Conservation (phyloP, 2,888 invertebrate species). For the Caenorhabditis sp. region DNA sequence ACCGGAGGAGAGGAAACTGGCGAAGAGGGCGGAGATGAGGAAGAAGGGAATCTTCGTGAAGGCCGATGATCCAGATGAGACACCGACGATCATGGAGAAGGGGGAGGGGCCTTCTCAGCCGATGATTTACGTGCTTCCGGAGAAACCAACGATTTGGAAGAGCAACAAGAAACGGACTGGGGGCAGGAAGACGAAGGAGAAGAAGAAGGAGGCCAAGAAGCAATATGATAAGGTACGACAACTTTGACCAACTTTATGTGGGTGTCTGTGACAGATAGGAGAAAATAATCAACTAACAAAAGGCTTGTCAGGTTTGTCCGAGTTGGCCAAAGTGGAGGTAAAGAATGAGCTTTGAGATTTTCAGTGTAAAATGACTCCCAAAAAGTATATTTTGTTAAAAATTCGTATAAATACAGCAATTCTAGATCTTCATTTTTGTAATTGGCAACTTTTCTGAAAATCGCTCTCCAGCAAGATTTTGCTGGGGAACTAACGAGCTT, state of each 20-base stretch:
- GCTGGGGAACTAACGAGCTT: no score
- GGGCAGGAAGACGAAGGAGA: constrained; percentile 21
- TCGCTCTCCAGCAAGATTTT: no score
- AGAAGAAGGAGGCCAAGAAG: constrained; percentile 24
- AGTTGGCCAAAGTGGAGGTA: no score
- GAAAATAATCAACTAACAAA: no score
- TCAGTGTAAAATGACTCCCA: no score
- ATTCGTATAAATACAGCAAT: no score
- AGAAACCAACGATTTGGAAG: constrained; percentile 54
- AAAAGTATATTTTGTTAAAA: no score
- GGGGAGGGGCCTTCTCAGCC: constrained; percentile 26
- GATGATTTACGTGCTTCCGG: constrained; percentile 40
- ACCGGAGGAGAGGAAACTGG: constrained; percentile 61
- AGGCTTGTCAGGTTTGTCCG: no score
- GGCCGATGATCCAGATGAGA: constrained; percentile 68
- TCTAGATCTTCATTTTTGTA: no score
- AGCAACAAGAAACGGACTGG: constrained; percentile 21
- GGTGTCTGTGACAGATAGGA: no score
- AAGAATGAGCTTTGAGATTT: no score
- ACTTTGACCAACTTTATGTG: not conserved
- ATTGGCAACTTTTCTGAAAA: no score
- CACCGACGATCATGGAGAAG: constrained; percentile 65
- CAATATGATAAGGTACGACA: not conserved
- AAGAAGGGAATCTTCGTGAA: constrained; percentile 66
- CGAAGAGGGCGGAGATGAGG: constrained; percentile 61